Conservation (phyloP, 1,140 invertebrate species). For the Chymomyza costata region DNA sequence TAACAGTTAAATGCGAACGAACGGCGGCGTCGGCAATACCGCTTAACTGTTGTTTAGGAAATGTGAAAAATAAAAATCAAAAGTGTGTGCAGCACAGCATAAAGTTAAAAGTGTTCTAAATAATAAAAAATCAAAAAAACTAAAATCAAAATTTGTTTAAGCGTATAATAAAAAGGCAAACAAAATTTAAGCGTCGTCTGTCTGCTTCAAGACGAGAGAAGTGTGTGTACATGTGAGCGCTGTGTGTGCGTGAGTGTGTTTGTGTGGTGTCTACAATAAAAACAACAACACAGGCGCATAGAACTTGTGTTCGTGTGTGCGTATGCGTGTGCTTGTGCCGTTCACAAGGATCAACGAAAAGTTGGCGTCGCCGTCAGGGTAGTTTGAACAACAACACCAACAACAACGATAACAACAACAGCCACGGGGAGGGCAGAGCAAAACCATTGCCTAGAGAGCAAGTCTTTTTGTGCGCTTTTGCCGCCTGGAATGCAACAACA, state of each 20-base stretch:
- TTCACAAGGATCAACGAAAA: conserved; percentile 48
- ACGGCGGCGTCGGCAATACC: conserved; percentile 8
- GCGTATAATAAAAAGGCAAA: conserved; percentile 40
- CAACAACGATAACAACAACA: too few relatives aligned
- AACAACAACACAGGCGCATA: conserved; percentile 35
- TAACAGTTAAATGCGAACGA: conserved; percentile 42
- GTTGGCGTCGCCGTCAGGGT: conserved; percentile 47
- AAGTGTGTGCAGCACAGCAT: too few relatives aligned
- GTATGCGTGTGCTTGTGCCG: too few relatives aligned
- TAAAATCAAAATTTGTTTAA: conserved; percentile 21
- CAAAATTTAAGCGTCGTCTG: conserved; percentile 42
- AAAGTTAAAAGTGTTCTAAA: conserved; percentile 14
- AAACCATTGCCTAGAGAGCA: conserved; percentile 6
- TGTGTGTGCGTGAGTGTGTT: conserved; percentile 25
- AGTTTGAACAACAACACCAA: conserved; percentile 57
- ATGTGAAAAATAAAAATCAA: conserved; percentile 18
- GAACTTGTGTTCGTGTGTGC: too few relatives aligned
- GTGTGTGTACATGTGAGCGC: conserved; percentile 24
- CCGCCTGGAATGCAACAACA: conserved; percentile 43
- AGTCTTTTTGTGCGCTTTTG: conserved; percentile 43
- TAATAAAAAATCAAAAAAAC: conserved; percentile 16
- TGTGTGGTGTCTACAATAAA: conserved; percentile 47
- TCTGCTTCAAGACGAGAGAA: too few relatives aligned
- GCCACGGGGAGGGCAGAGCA: too few relatives aligned
- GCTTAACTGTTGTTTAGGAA: conserved; percentile 50